Evolutionary conservation across 2,113 vertebrate genomes (phyloP).

Genomic region (Oenanthe melanoleuca): DNA sequence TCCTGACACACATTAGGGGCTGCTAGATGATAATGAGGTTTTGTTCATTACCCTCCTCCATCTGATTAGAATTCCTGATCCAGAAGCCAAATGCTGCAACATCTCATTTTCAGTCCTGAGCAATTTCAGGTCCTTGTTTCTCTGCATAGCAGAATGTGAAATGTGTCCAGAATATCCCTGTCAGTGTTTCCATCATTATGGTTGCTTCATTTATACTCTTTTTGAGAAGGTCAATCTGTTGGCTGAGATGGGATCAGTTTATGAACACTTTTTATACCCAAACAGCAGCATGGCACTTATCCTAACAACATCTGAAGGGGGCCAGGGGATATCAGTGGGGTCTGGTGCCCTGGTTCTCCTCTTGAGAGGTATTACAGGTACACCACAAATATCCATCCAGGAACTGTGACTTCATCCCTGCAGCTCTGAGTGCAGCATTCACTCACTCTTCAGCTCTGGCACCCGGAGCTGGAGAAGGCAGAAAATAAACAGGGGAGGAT

Average conservation of each 20-base stretch:
- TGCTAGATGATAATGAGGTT: conserved; percentile 26
- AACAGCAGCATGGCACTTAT: not conserved
- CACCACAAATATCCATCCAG: not conserved
- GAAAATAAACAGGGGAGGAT: not conserved
- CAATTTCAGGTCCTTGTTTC: conserved; percentile 21
- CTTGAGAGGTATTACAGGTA: not conserved
- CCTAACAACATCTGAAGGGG: not conserved
- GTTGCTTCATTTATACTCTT: not conserved
- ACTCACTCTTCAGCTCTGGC: not conserved
- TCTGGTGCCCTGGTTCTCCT: not conserved
- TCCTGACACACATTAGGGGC: conserved; percentile 13
- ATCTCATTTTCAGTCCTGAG: conserved; percentile 30
- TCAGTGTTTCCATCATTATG: not conserved
- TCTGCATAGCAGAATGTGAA: not conserved
- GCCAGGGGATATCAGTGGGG: not conserved
- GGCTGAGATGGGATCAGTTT: not conserved
- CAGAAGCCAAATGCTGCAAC: conserved; percentile 23
- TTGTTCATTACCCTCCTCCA: conserved; percentile 9
- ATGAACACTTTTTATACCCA: not conserved
- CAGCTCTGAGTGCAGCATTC: not conserved
- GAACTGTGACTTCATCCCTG: not conserved
- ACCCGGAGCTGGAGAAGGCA: not conserved
- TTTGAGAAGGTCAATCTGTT: not conserved
- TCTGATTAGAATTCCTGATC: conserved; percentile 33
- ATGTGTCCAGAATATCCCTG: not conserved